Base-by-base conservation (phyloP, 2,888 invertebrate genomes). In the Therioaphis trifolii region DNA sequence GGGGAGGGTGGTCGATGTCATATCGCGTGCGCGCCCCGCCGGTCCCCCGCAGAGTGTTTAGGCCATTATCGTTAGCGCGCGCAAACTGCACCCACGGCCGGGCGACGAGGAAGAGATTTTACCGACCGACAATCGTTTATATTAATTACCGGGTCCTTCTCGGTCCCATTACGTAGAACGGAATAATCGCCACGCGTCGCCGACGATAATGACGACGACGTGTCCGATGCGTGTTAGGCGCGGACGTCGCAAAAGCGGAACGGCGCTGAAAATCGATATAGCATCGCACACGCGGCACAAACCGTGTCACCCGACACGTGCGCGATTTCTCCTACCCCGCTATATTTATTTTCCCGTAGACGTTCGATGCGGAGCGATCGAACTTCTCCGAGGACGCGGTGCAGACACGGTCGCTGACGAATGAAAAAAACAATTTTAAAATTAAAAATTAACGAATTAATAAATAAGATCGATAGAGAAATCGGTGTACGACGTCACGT, bases 61-160 rank as follows among this genome's bases (percentile, higher is more conserved):
- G 52, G 35, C 79, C 79, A 43, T 79, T 79, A 79, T 79, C 79
- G 55, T 79, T 79, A 79, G 79, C 68, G 69, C 79, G 55, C 24
- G 55, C 52, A 49, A n/a, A n/a, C n/a, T n/a, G n/a, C 40, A 69
- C 35, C 27, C 55, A 5, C 2, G 27, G 4, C 40, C 11, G 5
- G 35, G 18, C 29, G 24, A 12, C 15, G 46, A 18, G 49, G 49
- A 63, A 15, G 35, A 21, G 77, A 58, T 55, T 69, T 71, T 68
- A 76, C 58, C 46, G 7, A 46, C 61, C 80, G 49, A 72, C 80
- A 61, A 80, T 80, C 72, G 80, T 80, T 80, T 72, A 72, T 80
- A 80, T 80, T 72, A 80, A 80, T 80, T 80, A 80, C 72, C 43
- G 71, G 61, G 49, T 43, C n/a, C n/a, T n/a, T n/a, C n/a, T n/a